Base-by-base conservation (phyloP, 2,888 invertebrate species). In the Hermaeophaga mercurialis region DNA sequence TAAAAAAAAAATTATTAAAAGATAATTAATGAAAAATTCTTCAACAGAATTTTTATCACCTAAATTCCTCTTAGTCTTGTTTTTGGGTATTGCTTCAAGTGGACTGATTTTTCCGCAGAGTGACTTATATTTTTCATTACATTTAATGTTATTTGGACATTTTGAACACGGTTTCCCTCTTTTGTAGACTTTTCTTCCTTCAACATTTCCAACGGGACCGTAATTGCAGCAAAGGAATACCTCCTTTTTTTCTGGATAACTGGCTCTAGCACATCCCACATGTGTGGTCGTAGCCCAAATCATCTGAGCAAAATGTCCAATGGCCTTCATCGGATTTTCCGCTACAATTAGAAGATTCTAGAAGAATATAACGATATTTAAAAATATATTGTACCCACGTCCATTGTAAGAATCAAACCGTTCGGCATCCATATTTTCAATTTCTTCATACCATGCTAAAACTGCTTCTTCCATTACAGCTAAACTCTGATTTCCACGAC, bases 281-380 rank as follows among this genome's bases (percentile, higher is more conserved):
- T 52, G 58, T 2, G 58, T 56, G 9, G 62, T 46, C 8, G 50
- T 48, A 1, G 62, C 58, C 64, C 64, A 64, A 9, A 58, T 47
- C 19, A 64, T 2, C 31, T 59, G 59, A 15, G 62, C 59, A 17
- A 58, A 61, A 33, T 64, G 59, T 1, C 62, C 65, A 7, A 52
- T 11, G 1, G 26, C 22, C 6, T 5, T 22, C 22, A 22, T 5
- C 3, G 22, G 22, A 6, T 22, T 6, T 3, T 22, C 22, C 6
- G 22, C 22, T 22, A 22, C 3, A 22, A 22, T 22, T n/a, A n/a
- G n/a, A n/a, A n/a, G n/a, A n/a, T n/a, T n/a, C n/a, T n/a, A n/a
- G n/a, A n/a, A n/a, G n/a, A n/a, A n/a, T n/a, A n/a, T n/a, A n/a
- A n/a, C n/a, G n/a, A n/a, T n/a, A n/a, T n/a, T n/a, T n/a, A n/a